Conservation (phyloP, 2,888 invertebrate species). For the Drosophila crucigera region DNA sequence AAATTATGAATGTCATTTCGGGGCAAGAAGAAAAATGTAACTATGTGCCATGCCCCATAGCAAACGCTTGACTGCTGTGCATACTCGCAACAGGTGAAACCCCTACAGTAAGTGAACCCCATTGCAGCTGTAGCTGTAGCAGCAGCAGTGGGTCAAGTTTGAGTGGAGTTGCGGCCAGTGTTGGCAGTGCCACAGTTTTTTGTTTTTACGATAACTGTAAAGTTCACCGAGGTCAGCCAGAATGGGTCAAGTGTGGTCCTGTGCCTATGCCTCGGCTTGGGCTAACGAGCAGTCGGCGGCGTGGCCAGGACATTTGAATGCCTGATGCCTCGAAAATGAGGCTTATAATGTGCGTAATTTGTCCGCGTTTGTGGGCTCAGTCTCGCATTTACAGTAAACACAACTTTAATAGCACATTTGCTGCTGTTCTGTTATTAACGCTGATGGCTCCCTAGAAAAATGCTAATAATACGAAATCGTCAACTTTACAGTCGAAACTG, state of each 20-base stretch:
- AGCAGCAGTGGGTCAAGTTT: conserved; percentile 62
- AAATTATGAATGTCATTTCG: conserved; percentile 76
- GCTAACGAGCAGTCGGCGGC: conserved; percentile 65
- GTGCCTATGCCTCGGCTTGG: background rate
- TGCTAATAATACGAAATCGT: conserved; percentile 39
- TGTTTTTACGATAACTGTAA: conserved; percentile 22
- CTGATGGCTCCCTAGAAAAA: conserved; percentile 46
- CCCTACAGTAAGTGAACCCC: conserved; percentile 16
- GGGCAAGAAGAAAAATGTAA: conserved; percentile 24
- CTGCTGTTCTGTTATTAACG: conserved; percentile 33
- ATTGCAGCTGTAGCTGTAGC: conserved; percentile 13
- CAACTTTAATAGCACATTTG: conserved; percentile 41
- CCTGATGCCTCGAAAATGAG: conserved; percentile 50
- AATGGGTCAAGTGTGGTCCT: conserved; percentile 37
- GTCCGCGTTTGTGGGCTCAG: conserved; percentile 26
- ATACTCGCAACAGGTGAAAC: conserved; percentile 63
- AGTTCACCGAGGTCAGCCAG: conserved; percentile 47
- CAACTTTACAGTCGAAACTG: conserved; percentile 29
- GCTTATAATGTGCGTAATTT: conserved; percentile 67
- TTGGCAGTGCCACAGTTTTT: conserved; percentile 11
- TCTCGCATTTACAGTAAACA: conserved; percentile 39
- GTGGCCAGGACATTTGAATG: conserved; percentile 50
- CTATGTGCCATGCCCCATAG: conserved; percentile 18
- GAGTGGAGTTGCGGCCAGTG: conserved; percentile 31
- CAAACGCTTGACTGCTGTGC: background rate